A percentile compares a stretch with the other conserved stretches of the same genome.
These are phyloP conservation scores for Zele albiditarsus DNA, from an alignment of 2,888 invertebrate genomes.

Conservation along the genomic window DNA sequence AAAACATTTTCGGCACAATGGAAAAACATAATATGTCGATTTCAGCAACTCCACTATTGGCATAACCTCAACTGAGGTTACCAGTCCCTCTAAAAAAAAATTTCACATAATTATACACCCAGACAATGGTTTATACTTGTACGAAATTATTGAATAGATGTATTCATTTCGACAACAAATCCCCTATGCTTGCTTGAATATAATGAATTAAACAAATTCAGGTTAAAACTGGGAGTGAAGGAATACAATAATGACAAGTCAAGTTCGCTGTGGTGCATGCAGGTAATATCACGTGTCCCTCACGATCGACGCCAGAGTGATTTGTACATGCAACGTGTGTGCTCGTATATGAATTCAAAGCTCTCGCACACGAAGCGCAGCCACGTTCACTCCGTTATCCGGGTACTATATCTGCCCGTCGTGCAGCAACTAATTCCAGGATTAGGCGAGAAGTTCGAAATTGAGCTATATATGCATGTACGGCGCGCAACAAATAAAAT, in stretches of 20 bases:
- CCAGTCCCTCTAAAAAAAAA: no score
- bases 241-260: slow-evolving; percentile 48
- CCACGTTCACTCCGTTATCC: slow-evolving; percentile 40
- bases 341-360: not conserved
- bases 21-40: no score
- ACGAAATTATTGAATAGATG: no score
- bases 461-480: not conserved
- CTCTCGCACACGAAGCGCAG: not conserved
- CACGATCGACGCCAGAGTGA: not conserved
- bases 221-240: slow-evolving; percentile 42
- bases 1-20: no score
- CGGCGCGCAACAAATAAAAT: not conserved
- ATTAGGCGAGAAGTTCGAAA: slow-evolving; percentile 15
- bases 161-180: no score
- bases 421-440: slow-evolving; percentile 21
- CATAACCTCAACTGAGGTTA: no score
- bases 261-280: slow-evolving; percentile 47
- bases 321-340: not conserved
- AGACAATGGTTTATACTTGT: no score
- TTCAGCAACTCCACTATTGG: no score
- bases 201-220: slow-evolving; percentile 37
- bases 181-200: not conserved
- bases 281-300: slow-evolving; percentile 50
- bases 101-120: no score
- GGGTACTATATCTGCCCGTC: slow-evolving; percentile 20